phyloP scores from a whole-genome alignment of 35 echinoderm and acorn worm species.

The Heliocidaris erythrogramma region DNA sequence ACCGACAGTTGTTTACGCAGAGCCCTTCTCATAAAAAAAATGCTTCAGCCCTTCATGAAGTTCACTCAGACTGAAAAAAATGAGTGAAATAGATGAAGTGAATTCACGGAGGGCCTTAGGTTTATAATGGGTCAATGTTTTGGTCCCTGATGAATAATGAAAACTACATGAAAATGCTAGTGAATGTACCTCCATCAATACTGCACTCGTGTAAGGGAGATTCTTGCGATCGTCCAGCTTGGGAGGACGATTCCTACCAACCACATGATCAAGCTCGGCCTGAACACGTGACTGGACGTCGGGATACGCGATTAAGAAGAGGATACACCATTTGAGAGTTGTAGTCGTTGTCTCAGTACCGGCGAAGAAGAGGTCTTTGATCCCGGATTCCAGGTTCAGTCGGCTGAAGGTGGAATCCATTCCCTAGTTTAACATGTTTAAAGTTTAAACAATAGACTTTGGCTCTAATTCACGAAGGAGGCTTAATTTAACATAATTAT shows the following conservation, averaged over 20 bases:
- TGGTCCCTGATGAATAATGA: too few relatives aligned
- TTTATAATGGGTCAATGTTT: too few relatives aligned
- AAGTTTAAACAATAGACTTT: too few relatives aligned
- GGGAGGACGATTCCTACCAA: constrained; percentile 63
- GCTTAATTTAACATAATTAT: constrained; percentile 39
- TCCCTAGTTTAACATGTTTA: background rate
- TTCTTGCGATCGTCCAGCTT: constrained; percentile 55
- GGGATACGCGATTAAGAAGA: constrained; percentile 71
- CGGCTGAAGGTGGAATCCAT: background rate
- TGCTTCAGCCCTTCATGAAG: too few relatives aligned
- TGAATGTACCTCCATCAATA: constrained; percentile 61
- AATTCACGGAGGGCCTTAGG: too few relatives aligned
- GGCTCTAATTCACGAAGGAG: too few relatives aligned
- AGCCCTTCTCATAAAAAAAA: too few relatives aligned
- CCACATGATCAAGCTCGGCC: constrained; percentile 60
- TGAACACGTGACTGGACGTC: constrained; percentile 76
- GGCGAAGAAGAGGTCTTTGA: constrained; percentile 72
- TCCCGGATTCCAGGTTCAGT: background rate
- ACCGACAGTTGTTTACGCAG: too few relatives aligned
- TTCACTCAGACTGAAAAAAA: too few relatives aligned
- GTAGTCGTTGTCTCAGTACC: constrained; percentile 78
- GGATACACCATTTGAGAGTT: constrained; percentile 69
- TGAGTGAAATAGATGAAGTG: too few relatives aligned
- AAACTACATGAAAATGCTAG: background rate
- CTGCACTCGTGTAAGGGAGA: constrained; percentile 75